Evolutionary conservation across 2,113 vertebrate species (phyloP).

Genomic region (Trinectes maculatus): DNA sequence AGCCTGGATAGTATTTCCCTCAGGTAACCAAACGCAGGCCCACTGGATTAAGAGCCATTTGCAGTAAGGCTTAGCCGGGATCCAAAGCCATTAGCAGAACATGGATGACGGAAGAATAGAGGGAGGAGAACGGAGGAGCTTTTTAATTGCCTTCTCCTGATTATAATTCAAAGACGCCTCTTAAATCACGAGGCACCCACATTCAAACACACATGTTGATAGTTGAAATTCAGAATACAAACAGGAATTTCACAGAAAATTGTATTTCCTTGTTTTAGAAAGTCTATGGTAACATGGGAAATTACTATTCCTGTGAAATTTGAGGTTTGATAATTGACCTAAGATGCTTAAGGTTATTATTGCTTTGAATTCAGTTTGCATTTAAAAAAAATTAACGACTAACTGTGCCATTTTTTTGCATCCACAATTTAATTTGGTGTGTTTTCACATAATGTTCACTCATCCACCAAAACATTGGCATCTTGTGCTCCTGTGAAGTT

Average conservation of each 20-base stretch:
- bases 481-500: neutral
- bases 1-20: conserved; percentile 95
- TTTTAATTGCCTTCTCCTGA: conserved; percentile 88
- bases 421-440: too few relatives aligned
- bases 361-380: neutral
- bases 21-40: conserved; percentile 91
- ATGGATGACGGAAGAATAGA: conserved; percentile 80
- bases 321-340: too few relatives aligned
- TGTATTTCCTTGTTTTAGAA: neutral
- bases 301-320: too few relatives aligned
- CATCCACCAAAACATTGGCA: too few relatives aligned
- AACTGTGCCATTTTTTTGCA: too few relatives aligned
- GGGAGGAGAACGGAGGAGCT: conserved; percentile 72
- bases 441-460: too few relatives aligned
- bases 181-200: conserved; percentile 7
- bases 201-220: neutral
- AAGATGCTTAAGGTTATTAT: too few relatives aligned
- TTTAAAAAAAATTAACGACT: neutral
- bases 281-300: neutral
- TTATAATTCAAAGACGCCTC: conserved; percentile 81
- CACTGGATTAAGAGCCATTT: conserved; percentile 99
- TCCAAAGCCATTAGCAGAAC: conserved; percentile 92
- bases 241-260: neutral
- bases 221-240: neutral
- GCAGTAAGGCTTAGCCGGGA: conserved; percentile 92